Evolutionary conservation across 1,140 invertebrate species (phyloP).

Genomic region (Drosophila tristis): DNA sequence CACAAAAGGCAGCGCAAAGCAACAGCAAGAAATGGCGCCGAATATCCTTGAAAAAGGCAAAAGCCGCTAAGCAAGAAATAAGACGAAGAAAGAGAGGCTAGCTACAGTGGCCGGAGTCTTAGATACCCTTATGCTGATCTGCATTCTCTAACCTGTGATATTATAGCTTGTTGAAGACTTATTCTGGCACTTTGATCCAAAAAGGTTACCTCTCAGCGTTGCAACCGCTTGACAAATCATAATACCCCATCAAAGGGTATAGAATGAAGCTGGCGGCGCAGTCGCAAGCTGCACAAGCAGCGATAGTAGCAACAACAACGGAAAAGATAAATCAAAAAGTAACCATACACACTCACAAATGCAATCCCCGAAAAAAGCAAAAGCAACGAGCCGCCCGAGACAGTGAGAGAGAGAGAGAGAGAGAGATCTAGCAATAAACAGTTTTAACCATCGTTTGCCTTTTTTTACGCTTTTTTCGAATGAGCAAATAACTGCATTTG

Average conservation of each 20-base stretch:
- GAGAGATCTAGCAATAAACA: constrained; percentile 52
- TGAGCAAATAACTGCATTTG: constrained; percentile 82
- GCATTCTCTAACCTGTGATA: no score
- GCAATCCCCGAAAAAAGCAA: constrained; percentile 18
- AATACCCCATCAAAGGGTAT: no score
- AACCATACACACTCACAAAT: constrained; percentile 57
- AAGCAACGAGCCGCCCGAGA: constrained; percentile 11
- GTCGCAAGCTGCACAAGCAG: constrained; percentile 36
- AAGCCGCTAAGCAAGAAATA: constrained; percentile 60
- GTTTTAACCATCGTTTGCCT: constrained; percentile 35
- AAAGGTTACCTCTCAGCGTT: no score
- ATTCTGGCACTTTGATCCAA: no score
- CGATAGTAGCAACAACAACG: constrained; percentile 50
- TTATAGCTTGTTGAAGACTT: no score
- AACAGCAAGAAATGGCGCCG: constrained; percentile 57
- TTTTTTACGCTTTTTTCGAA: constrained; percentile 36
- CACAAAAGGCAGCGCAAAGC: constrained; percentile 24
- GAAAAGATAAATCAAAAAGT: constrained; percentile 83
- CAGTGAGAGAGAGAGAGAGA: constrained; percentile 38
- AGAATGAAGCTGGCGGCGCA: constrained; percentile 45
- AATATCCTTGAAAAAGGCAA: constrained; percentile 79
- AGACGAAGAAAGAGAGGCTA: constrained; percentile 7
- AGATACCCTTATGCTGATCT: no score
- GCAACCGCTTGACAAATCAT: no score
- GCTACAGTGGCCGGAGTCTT: background rate